Conservation (phyloP, 2,888 invertebrate species). For the Atherix ibis region DNA sequence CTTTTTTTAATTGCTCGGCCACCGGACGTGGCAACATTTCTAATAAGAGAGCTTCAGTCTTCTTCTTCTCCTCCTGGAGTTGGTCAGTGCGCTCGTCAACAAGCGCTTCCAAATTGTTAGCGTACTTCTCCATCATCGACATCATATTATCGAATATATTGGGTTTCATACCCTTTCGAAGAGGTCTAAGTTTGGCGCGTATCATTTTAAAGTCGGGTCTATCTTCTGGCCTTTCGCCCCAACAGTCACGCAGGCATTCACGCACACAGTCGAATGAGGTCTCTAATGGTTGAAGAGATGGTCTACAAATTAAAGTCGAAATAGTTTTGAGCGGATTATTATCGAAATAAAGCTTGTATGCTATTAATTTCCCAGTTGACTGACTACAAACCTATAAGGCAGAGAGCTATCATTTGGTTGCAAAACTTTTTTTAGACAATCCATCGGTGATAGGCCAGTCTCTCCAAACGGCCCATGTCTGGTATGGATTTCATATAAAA, state of each 20-base stretch:
- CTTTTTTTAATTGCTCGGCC: slow-evolving; percentile 83
- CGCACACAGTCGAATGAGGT: slow-evolving; percentile 74
- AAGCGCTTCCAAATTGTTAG: slow-evolving; percentile 82
- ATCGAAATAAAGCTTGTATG: too few relatives aligned
- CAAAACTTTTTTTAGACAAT: slow-evolving; percentile 34
- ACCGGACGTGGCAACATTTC: slow-evolving; percentile 81
- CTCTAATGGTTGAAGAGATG: slow-evolving; percentile 60
- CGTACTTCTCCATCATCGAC: slow-evolving; percentile 95
- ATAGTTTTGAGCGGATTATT: too few relatives aligned
- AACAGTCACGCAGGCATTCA: slow-evolving; percentile 74
- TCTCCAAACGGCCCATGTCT: slow-evolving; percentile 74
- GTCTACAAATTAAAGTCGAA: too few relatives aligned
- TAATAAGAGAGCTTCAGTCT: slow-evolving; percentile 76
- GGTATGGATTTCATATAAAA: slow-evolving; percentile 77
- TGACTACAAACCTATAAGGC: slow-evolving; percentile 24
- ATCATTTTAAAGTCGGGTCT: slow-evolving; percentile 77
- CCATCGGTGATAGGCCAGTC: slow-evolving; percentile 47
- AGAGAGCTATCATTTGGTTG: slow-evolving; percentile 23
- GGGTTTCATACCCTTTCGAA: slow-evolving; percentile 83
- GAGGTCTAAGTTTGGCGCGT: slow-evolving; percentile 58
- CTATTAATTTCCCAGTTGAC: too few relatives aligned
- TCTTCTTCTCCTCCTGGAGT: slow-evolving; percentile 88
- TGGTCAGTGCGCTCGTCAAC: slow-evolving; percentile 91
- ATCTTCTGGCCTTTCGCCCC: slow-evolving; percentile 62
- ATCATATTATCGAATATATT: slow-evolving; percentile 98